Evolutionary conservation across 2,888 invertebrate species (phyloP), one percentile per base, ranked within the genome.

Genomic region (Exephanes ischioxanthus): DNA sequence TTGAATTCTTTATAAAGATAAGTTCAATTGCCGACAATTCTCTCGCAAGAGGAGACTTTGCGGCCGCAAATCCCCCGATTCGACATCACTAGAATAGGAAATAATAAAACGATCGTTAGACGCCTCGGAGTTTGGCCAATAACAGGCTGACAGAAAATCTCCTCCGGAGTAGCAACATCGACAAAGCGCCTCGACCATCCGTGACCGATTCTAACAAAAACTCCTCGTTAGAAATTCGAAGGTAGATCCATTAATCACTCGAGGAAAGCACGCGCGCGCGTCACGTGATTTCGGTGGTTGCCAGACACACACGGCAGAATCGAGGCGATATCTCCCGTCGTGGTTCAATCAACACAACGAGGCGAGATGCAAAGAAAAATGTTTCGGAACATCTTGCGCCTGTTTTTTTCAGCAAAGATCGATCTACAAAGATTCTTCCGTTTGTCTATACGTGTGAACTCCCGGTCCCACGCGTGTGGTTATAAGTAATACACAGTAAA

Each of bases 171-270:
- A 9, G 33, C 66, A 67, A 51, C 68, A 73, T 77, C 72, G 48
- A 70, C 78, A 66, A 78, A 78, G 73, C 75, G 26, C 37, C 37
- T 58, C 55, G 41, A 22, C 22, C 37, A 82, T 68, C 72, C 80
- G 53, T 80, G 80, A 85, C 76, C 70, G 55, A 80, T 37, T 80
- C 51, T 53, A 80, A 85, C 67, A 61, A 61, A 67, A 75, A 85
- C 77, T 80, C 80, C 79, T 85, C 72, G 76, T 82, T 77, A 83
- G 76, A 67, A 80, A 66, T 53, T 26, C 80, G 11, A 80, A 73
- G 53, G 61, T 51, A 76, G 72, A 83, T 83, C 77, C 83, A 86
- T 86, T 80, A 83, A 86, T 83, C 85, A 80, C 55, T 58, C 16
- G 66, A 45, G 33, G 51, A 14, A 11, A 61, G 67, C 68, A 63